Percentiles rank a stretch among this genome's conserved stretches.
Conservation (phyloP, 2,888 invertebrate genomes). For the Tachina lurida region DNA sequence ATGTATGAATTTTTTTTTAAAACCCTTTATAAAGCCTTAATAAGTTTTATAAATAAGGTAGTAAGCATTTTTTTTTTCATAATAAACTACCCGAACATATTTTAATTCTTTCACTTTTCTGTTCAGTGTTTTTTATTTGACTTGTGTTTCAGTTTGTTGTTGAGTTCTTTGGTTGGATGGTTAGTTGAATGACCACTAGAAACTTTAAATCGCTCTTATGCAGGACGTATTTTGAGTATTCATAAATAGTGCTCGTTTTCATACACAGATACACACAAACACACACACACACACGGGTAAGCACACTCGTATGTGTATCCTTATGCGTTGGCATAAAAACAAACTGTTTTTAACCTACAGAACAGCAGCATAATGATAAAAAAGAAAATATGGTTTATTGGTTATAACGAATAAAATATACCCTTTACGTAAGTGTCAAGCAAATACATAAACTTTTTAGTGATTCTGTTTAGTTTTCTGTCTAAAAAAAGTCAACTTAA, state of each 20-base stretch:
- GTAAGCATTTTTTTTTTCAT: no score
- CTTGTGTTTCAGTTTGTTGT: constrained; percentile 5
- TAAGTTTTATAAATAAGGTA: background rate
- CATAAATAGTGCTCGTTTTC: constrained; percentile 39
- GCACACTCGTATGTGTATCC: background rate
- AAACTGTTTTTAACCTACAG: constrained; percentile 48
- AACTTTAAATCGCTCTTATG: constrained; percentile 45
- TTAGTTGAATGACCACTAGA: constrained; percentile 67
- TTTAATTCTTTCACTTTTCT: constrained; percentile 26
- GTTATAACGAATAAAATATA: background rate
- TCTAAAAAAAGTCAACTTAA: no score
- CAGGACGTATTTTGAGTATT: constrained; percentile 42
- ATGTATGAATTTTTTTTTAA: no score
- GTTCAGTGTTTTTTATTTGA: background rate
- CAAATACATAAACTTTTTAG: no score
- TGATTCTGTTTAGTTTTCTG: no score
- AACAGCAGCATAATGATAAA: constrained; percentile 25
- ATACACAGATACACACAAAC: background rate
- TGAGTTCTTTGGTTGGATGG: constrained; percentile 30
- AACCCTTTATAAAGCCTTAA: background rate
- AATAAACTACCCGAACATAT: background rate
- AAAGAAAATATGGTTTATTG: background rate
- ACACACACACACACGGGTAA: background rate
- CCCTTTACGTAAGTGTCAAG: background rate
- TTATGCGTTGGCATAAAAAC: constrained; percentile 20